Evolutionary conservation across 2,888 invertebrate species (phyloP), one percentile per base, ranked within the genome.

Genomic region (Meghimatium bilineatum): DNA sequence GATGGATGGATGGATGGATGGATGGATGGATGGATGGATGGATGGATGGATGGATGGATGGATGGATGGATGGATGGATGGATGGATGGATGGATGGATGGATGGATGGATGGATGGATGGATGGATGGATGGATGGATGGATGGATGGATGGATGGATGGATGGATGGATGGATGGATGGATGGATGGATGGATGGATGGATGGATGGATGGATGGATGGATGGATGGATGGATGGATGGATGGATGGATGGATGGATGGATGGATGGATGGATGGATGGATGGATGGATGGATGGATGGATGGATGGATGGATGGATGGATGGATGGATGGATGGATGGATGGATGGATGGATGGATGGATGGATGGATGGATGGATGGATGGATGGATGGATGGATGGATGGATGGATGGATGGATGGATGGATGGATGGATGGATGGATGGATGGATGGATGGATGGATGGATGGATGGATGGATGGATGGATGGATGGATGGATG

Each of bases 1-100:
- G 67, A 67, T 32, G 67, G 67, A 67, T 32, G 67, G 67, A 67
- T 32, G 67, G 67, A 67, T 32, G 67, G 67, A 67, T 32, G 67
- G 67, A 67, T 32, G 67, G 67, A 67, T 32, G 67, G 67, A 67
- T 32, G 67, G 67, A 67, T 32, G 67, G 67, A 67, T 32, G 67
- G 67, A 67, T 14, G 20, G 67, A 67, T 14, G 32, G 67, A 67
- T 14, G 20, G 67, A 32, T 14, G 20, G 67, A 32, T 14, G 20
- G 67, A 67, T 14, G 20, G 67, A 67, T 14, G 20, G 67, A 67
- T 14, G 20, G 67, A 67, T 14, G 17, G 49, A 49, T 49, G 17
- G 49, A 49, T 49, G 26, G 63, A 63, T n/a, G 26, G 63, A 63
- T n/a, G 26, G 63, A 63, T n/a, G 26, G 63, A 63, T n/a, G 26